These are phyloP conservation scores for Pammene aurita DNA, from an alignment of 2,888 invertebrate genomes.

Conservation along the genomic window DNA sequence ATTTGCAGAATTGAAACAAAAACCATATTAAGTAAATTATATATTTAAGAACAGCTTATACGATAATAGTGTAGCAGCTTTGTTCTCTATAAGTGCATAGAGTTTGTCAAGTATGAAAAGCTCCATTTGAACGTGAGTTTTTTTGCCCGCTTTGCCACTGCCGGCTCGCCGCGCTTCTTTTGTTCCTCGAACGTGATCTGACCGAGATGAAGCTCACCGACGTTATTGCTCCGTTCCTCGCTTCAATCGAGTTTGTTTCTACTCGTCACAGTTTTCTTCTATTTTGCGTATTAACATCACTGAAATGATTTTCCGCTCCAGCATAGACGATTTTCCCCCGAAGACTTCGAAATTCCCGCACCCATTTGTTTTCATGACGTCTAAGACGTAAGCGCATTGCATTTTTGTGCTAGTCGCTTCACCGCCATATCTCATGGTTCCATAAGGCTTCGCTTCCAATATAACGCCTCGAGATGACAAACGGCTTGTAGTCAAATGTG, in stretches of 20 bases:
- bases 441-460: constrained; percentile 67
- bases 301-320: constrained; percentile 63
- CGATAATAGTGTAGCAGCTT: not conserved
- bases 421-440: constrained; percentile 64
- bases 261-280: constrained; percentile 64
- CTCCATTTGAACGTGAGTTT: constrained; percentile 73
- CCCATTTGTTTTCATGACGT: constrained; percentile 67
- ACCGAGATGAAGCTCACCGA: constrained; percentile 74
- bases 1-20: no score
- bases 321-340: constrained; percentile 52
- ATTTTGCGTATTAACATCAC: constrained; percentile 63
- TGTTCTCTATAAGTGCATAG: constrained; percentile 54
- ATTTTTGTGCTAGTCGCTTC: constrained; percentile 65
- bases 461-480: constrained; percentile 65
- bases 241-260: constrained; percentile 72
- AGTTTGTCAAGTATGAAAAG: constrained; percentile 77
- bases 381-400: constrained; percentile 67
- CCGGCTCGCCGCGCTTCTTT: constrained; percentile 72
- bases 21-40: not conserved
- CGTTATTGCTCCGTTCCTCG: constrained; percentile 71
- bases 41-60: constrained; percentile 1
- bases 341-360: constrained; percentile 56
- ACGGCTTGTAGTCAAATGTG: constrained; percentile 62
- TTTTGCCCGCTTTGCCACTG: constrained; percentile 68
- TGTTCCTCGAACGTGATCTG: constrained; percentile 80